These are phyloP conservation scores for Leptothorax acervorum DNA, from an alignment of 2,888 invertebrate species.

Conservation along the genomic window DNA sequence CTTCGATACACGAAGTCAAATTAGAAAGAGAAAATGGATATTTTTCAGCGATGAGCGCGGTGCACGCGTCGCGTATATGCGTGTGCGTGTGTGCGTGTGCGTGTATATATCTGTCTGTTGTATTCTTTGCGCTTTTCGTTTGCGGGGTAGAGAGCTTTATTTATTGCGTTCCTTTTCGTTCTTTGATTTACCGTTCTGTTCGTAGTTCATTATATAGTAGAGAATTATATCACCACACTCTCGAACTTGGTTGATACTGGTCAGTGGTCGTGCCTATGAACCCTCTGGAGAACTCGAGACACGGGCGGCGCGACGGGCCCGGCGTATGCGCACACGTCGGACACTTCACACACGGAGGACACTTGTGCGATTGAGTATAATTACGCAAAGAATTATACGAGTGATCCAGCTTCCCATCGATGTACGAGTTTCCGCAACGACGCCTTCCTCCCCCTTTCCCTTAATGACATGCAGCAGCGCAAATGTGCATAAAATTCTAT, in stretches of 20 bases:
- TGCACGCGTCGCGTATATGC: slow-evolving; percentile 52
- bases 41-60: slow-evolving; percentile 43
- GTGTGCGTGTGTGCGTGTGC: slow-evolving; percentile 63
- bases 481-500: neutral
- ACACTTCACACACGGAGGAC: slow-evolving; percentile 79
- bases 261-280: slow-evolving; percentile 78
- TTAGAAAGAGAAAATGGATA: slow-evolving; percentile 46
- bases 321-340: slow-evolving; percentile 80
- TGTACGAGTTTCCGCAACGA: slow-evolving; percentile 29
- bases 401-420: slow-evolving; percentile 45
- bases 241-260: slow-evolving; percentile 80
- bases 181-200: slow-evolving; percentile 78
- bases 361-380: slow-evolving; percentile 83
- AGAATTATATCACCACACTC: slow-evolving; percentile 82
- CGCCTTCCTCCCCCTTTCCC: too few relatives aligned
- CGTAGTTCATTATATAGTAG: slow-evolving; percentile 83
- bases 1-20: slow-evolving; percentile 39
- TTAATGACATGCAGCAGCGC: slow-evolving; percentile 1
- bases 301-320: slow-evolving; percentile 77
- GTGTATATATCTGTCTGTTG: slow-evolving; percentile 77
- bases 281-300: slow-evolving; percentile 84
- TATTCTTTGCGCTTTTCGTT: slow-evolving; percentile 84
- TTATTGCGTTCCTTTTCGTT: slow-evolving; percentile 82
- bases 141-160: slow-evolving; percentile 90
- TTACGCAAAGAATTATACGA: slow-evolving; percentile 68